Evolutionary conservation across 2,888 invertebrate genomes (phyloP).

Genomic region (Hermodice carunculata): DNA sequence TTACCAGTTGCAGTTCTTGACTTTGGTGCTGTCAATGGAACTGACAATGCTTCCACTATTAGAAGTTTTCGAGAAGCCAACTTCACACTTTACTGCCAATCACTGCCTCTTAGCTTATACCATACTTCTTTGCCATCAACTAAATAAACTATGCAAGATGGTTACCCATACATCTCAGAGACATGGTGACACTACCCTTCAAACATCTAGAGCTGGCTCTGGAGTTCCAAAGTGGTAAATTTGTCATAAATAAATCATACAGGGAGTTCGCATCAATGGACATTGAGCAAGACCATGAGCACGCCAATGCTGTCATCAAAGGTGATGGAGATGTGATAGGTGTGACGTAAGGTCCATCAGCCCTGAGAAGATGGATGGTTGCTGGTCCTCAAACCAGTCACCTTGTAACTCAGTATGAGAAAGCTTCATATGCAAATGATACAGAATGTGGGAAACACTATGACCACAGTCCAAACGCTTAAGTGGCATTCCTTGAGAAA

Average conservation of each 20-base stretch:
- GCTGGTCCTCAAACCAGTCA: conserved; percentile 39
- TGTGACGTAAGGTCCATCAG: conserved; percentile 38
- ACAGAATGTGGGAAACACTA: neutral
- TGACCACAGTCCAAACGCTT: neutral
- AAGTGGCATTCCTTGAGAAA: conserved; percentile 10
- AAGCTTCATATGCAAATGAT: neutral
- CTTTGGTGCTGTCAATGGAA: conserved; percentile 15
- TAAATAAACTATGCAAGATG: conserved; percentile 44
- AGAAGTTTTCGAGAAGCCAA: conserved; percentile 27
- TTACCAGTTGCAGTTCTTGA: conserved; percentile 32
- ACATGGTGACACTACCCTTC: conserved; percentile 37
- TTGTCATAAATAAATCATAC: conserved; percentile 39
- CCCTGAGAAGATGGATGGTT: conserved; percentile 45
- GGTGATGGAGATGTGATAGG: conserved; percentile 44
- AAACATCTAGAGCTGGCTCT: conserved; percentile 32
- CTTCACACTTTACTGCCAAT: conserved; percentile 24
- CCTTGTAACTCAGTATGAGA: conserved; percentile 13
- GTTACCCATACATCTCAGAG: conserved; percentile 42
- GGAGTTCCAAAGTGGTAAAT: conserved; percentile 39
- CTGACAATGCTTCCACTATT: conserved; percentile 21
- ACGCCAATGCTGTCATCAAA: conserved; percentile 45
- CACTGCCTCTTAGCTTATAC: conserved; percentile 30
- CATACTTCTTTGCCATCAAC: conserved; percentile 42
- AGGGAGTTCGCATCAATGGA: conserved; percentile 39
- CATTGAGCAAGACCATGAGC: conserved; percentile 46